Evolutionary conservation across 2,797 vertebrate genomes (phyloP), one percentile per base, ranked within the genome.

Genomic region (Geotrypetes seraphini): DNA sequence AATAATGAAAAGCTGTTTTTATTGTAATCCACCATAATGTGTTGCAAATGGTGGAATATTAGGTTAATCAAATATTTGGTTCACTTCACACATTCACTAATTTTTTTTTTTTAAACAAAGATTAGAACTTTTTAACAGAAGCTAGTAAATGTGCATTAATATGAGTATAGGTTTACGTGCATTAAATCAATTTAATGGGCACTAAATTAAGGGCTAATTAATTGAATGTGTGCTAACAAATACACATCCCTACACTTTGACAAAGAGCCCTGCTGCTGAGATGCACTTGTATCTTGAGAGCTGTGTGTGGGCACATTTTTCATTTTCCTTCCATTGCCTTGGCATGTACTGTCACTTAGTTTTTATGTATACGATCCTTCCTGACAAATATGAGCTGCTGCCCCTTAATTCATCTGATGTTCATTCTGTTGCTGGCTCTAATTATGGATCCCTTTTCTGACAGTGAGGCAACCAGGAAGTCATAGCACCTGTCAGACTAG

Each of bases 321-420:
- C 73, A 63, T 80, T 78, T 78, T 69, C 66, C 69, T 78, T 80
- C 78, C 75, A 79, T 81, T 81, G 83, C 39, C 53, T 64, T 62
- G 52, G 75, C 79, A 28, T 76, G 75, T 76, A 69, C 81, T 83
- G 78, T 82, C 78, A 81, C 81, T 82, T 81, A 77, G 73, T 79
- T 81, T 70, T 78, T 73, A 71, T 81, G 76, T 81, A 78, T 74
- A 75, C 76, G 63, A 75, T 78, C 70, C 74, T 77, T 63, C 66
- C 71, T 83, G 79, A 81, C 79, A 85, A 85, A 84, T 78, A 71
- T 75, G 79, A 83, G 77, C 71, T 72, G 69, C 75, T 68, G 73
- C 73, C 69, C 62, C 63, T 73, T 81, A 77, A 83, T 81, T 70
- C 63, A 42, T 71, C 66, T 84, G 83, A 82, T 78, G 71, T 78